Percentiles rank a stretch among this genome's conserved stretches.
Evolutionary conservation across 2,888 invertebrate genomes (phyloP).

Genomic region (Tillus elongatus): DNA sequence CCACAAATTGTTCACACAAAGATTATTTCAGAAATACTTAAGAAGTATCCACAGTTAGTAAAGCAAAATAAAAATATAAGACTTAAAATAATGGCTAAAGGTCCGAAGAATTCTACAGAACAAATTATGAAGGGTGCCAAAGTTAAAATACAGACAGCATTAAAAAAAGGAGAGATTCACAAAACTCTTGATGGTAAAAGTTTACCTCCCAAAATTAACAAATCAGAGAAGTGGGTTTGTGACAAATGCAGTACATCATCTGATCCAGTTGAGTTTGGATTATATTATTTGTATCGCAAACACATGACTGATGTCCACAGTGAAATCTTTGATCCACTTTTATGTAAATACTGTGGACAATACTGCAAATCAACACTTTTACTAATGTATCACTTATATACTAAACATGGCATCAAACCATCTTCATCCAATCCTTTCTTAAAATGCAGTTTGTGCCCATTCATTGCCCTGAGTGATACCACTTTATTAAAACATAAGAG

Average conservation of each 20-base stretch:
- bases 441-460: constrained; percentile 67
- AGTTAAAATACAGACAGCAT: constrained; percentile 7
- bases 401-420: constrained; percentile 65
- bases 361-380: constrained; percentile 64
- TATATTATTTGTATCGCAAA: constrained; percentile 69
- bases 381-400: constrained; percentile 68
- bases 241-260: constrained; percentile 62
- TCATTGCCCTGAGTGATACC: constrained; percentile 64
- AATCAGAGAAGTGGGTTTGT: constrained; percentile 68
- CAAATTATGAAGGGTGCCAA: constrained; percentile 10
- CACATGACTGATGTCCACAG: constrained; percentile 75
- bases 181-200: constrained; percentile 8
- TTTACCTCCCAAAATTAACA: constrained; percentile 41
- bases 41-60: constrained; percentile 80
- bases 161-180: constrained; percentile 1
- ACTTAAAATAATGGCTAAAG: constrained; percentile 68
- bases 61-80: constrained; percentile 82
- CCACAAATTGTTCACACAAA: constrained; percentile 57
- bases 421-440: constrained; percentile 47
- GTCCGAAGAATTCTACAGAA: constrained; percentile 14
- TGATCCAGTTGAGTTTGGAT: constrained; percentile 55
- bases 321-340: constrained; percentile 63
- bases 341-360: constrained; percentile 80
- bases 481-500: constrained; percentile 63
- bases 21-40: constrained; percentile 77